These are phyloP conservation scores for Drosophila ironensis DNA, from an alignment of 1,140 invertebrate genomes.

Conservation along the genomic window DNA sequence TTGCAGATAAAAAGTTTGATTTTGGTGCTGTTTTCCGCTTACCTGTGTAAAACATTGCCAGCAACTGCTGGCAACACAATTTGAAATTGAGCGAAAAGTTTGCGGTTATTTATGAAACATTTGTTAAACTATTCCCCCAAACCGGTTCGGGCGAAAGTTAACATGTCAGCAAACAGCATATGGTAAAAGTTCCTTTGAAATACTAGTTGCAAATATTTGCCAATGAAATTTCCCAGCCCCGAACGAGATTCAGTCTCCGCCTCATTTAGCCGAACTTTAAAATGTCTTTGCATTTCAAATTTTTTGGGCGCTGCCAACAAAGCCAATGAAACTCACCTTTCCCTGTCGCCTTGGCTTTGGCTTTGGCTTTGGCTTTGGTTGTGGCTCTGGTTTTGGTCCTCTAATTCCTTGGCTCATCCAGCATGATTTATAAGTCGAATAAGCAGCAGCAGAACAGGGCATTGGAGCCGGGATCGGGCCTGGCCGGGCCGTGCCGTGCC, in stretches of 20 bases:
- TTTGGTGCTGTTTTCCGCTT: background rate
- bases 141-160: too few species aligned
- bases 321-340: background rate
- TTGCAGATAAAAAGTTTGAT: too few species aligned
- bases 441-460: conserved; percentile 11
- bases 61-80: background rate
- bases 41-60: background rate
- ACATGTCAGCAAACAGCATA: too few species aligned
- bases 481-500: too few species aligned
- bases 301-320: too few species aligned
- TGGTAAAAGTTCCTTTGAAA: too few species aligned
- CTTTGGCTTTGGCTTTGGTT: background rate
- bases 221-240: too few species aligned
- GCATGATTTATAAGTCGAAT: conserved; percentile 42
- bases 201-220: too few species aligned
- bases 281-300: background rate
- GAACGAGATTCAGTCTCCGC: too few species aligned
- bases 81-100: conserved; percentile 14
- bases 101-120: background rate
- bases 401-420: conserved; percentile 26
- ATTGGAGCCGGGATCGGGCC: too few species aligned
- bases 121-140: conserved; percentile 8
- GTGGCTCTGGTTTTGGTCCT: background rate
- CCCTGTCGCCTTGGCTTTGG: background rate
- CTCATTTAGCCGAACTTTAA: too few species aligned